Evolutionary conservation across 1,140 invertebrate genomes (phyloP).

Genomic region (Leguminivora glycinivorella): DNA sequence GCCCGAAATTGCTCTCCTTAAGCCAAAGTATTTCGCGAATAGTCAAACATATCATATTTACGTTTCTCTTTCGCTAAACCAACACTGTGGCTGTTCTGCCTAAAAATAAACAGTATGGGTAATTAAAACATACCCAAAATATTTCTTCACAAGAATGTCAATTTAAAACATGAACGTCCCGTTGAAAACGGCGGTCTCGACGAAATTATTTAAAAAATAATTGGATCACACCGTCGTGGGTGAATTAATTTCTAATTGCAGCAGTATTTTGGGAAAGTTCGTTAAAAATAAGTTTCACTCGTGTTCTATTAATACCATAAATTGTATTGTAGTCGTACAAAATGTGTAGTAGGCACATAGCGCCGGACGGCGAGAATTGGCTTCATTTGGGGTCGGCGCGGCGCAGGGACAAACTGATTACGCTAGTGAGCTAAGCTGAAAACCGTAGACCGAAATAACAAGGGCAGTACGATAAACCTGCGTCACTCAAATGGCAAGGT

Average conservation of each 20-base stretch:
- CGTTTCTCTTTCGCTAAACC: background rate
- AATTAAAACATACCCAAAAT: slow-evolving; percentile 10
- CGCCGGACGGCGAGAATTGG: background rate
- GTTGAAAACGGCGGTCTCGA: background rate
- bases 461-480: slow-evolving; percentile 11
- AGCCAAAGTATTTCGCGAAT: background rate
- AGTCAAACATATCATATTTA: background rate
- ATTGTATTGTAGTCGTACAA: background rate
- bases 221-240: slow-evolving; percentile 7
- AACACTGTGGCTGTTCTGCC: background rate
- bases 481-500: slow-evolving; percentile 25
- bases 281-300: slow-evolving; percentile 20
- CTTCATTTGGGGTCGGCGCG: slow-evolving; percentile 8
- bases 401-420: background rate
- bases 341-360: background rate
- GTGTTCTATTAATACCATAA: background rate
- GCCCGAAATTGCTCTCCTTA: background rate
- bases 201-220: background rate
- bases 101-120: background rate
- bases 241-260: slow-evolving; percentile 7
- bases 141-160: background rate
- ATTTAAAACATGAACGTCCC: background rate
- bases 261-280: slow-evolving; percentile 9
- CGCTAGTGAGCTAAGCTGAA: slow-evolving; percentile 2
- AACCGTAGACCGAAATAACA: slow-evolving; percentile 10